Evolutionary conservation across 2,797 vertebrate species (phyloP).

Genomic region (Pogoniulus pusillus): DNA sequence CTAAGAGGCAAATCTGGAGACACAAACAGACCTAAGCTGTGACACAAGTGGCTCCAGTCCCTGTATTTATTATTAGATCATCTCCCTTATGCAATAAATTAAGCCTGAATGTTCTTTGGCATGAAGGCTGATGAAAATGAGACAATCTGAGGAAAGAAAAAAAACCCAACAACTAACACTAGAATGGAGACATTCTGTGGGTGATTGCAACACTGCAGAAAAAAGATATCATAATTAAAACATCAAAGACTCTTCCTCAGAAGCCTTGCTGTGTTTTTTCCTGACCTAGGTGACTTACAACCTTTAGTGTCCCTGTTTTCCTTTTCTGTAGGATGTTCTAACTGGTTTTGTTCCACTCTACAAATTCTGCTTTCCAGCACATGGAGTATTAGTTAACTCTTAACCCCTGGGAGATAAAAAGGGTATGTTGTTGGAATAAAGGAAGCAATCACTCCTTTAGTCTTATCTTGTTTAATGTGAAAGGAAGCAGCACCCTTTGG

Average conservation of each 20-base stretch:
- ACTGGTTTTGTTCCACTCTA: neutral
- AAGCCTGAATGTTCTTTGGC: conserved; percentile 49
- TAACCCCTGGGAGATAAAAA: conserved; percentile 21
- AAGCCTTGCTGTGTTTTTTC: conserved; percentile 31
- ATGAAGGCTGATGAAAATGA: conserved; percentile 12
- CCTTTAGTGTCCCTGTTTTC: conserved; percentile 26
- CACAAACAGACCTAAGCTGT: neutral
- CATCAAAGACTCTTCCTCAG: conserved; percentile 26
- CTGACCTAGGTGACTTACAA: conserved; percentile 33
- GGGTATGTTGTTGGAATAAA: neutral
- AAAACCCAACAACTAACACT: neutral
- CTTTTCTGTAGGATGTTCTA: neutral
- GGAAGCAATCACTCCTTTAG: neutral
- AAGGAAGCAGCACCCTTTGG: conserved; percentile 25
- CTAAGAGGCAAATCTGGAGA: neutral
- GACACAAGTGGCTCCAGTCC: neutral
- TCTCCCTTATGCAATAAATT: conserved; percentile 4
- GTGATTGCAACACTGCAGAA: neutral
- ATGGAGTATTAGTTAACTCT: conserved; percentile 4
- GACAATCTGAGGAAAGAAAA: conserved; percentile 1
- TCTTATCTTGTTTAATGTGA: conserved; percentile 2
- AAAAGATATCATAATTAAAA: conserved; percentile 12
- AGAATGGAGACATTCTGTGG: neutral
- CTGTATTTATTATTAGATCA: neutral
- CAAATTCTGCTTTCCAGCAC: conserved; percentile 7